These are phyloP conservation scores for Ptilodon capucinus DNA, from an alignment of 2,888 invertebrate genomes.

Conservation along the genomic window DNA sequence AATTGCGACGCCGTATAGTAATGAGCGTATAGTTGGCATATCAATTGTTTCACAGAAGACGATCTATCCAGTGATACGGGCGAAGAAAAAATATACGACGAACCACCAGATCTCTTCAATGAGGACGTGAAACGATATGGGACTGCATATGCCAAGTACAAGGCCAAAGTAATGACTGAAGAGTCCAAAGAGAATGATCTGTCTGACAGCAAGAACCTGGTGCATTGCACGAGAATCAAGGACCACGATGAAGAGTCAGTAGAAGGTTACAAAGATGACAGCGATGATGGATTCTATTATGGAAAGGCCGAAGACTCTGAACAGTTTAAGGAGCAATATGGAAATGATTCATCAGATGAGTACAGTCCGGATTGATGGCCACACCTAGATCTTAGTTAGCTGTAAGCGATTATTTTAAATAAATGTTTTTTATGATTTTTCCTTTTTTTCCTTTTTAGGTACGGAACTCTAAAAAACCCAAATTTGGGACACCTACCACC, in stretches of 20 bases:
- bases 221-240: conserved; percentile 47
- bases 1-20: no score
- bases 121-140: conserved; percentile 85
- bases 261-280: conserved; percentile 62
- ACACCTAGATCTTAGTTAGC: not conserved
- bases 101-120: conserved; percentile 54
- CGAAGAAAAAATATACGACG: conserved; percentile 69
- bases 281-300: conserved; percentile 73
- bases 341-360: conserved; percentile 47
- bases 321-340: conserved; percentile 62
- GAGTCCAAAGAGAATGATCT: conserved; percentile 44
- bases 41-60: no score
- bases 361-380: conserved; percentile 48
- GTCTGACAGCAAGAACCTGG: conserved; percentile 38
- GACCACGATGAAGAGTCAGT: conserved; percentile 50
- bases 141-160: conserved; percentile 86
- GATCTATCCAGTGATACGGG: conserved; percentile 76
- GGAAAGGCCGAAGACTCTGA: conserved; percentile 67
- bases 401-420: conserved; percentile 1
- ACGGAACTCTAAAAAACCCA: no score
- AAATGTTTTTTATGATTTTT: conserved; percentile 16
- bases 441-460: not conserved
- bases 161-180: conserved; percentile 71
- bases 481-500: no score
- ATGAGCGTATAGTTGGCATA: no score